phyloP scores from a whole-genome alignment of 2,888 invertebrate genomes.

The Mesoligia furuncula region DNA sequence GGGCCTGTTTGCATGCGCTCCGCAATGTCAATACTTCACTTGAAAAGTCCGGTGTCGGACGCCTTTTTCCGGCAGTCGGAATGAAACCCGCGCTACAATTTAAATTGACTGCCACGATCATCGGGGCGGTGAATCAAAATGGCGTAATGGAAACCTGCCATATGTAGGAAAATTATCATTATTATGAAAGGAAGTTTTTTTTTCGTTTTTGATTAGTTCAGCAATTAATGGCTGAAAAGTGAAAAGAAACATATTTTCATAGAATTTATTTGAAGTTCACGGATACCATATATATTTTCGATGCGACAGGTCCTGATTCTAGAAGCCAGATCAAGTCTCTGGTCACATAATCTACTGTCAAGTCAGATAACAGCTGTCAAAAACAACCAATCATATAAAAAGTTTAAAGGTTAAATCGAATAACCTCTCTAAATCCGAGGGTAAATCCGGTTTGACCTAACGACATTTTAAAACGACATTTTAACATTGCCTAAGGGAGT shows the following conservation, averaged over 20 bases:
- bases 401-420: conserved; percentile 4
- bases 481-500: conserved; percentile 35
- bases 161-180: neutral
- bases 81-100: conserved; percentile 24
- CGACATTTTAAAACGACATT: conserved; percentile 41
- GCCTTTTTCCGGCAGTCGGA: conserved; percentile 35
- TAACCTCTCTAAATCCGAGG: conserved; percentile 7
- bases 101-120: conserved; percentile 34
- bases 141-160: neutral
- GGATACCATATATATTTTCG: neutral
- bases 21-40: conserved; percentile 50
- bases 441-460: conserved; percentile 26
- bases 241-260: neutral
- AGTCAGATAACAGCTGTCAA: neutral
- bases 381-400: conserved; percentile 7
- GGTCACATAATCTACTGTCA: neutral
- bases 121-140: conserved; percentile 15
- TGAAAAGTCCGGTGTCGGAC: conserved; percentile 37
- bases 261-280: no score
- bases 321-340: neutral
- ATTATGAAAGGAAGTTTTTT: neutral
- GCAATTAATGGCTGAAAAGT: neutral
- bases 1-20: conserved; percentile 16
- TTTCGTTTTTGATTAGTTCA: neutral
- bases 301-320: neutral